Base-by-base conservation (phyloP, 2,888 invertebrate species). In the Pristionchus japonicus region DNA sequence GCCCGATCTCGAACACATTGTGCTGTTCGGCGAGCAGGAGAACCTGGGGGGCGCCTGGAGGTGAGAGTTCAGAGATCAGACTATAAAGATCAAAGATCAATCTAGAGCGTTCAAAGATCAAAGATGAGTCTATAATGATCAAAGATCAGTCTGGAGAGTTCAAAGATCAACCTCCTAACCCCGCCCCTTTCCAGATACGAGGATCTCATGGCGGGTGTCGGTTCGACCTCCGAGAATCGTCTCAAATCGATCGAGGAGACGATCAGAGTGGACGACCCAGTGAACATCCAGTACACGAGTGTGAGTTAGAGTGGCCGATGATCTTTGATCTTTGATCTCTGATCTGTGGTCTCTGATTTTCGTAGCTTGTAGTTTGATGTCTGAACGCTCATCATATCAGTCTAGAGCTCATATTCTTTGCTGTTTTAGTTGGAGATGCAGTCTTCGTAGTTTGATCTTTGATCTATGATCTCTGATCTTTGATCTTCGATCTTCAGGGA, bases 251-350 rank as follows among this genome's bases (percentile, higher is more conserved):
- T 95, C 88, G 96, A 96, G 93, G 91, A 95, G 0, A 91, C 94
- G 0, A 95, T 97, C 23, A 95, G 96, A 67, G 96, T 97, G 70
- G 96, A 97, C 94, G 96, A 96, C 57, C 96, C 96, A 0, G 96
- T 96, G 91, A 97, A 97, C 94, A 96, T 97, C 91, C 95, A 93
- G 89, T 93, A 92, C 90, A 93, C 93, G 34, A 90, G 90, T 31
- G 92, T 91, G 34, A 52, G 89, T 88, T n/a, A n/a, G n/a, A n/a
- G n/a, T n/a, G n/a, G n/a, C n/a, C n/a, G n/a, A n/a, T 83, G 64
- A 23, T 88, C 74, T 47, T 27, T 67, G 67, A 86, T 43, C 49
- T 83, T 61, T 82, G 64, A n/a, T n/a, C n/a, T n/a, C n/a, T n/a
- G n/a, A n/a, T n/a, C n/a, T n/a, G n/a, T n/a, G n/a, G n/a, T n/a